Evolutionary conservation across 1,140 invertebrate genomes (phyloP).

Genomic region (Tetramorium parvispinum): DNA sequence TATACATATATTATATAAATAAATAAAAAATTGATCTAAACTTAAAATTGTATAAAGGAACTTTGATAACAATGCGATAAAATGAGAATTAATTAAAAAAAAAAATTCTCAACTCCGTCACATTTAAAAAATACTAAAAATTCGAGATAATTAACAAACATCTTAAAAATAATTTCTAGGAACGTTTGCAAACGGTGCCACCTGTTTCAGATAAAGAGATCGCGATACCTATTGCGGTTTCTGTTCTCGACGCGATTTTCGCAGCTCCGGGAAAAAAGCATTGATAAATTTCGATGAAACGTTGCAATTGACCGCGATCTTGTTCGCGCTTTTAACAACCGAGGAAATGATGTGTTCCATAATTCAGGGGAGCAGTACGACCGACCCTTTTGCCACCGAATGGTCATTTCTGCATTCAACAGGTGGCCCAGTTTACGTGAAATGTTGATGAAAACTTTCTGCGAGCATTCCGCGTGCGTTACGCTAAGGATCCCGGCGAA

Average conservation of each 20-base stretch:
- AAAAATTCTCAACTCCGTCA: not conserved
- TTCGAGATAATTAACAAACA: not conserved
- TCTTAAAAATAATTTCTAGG: conserved; percentile 2
- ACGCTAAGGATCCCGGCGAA: conserved; percentile 39
- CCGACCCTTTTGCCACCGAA: conserved; percentile 73
- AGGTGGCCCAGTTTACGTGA: conserved; percentile 77
- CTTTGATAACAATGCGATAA: conserved; percentile 24
- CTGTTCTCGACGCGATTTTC: not conserved
- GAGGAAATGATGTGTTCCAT: conserved; percentile 75
- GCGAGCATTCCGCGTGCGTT: conserved; percentile 52
- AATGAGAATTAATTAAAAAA: not conserved
- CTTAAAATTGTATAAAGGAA: not conserved
- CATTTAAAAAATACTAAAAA: not conserved
- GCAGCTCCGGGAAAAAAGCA: not conserved
- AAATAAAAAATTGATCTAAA: not conserved
- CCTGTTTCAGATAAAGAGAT: not conserved
- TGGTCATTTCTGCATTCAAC: conserved; percentile 78
- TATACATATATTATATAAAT: not conserved
- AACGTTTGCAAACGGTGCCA: not conserved
- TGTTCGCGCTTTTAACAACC: conserved; percentile 65
- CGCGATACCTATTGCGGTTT: not conserved
- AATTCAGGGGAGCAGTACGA: conserved; percentile 75
- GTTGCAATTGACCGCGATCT: conserved; percentile 47
- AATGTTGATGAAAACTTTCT: conserved; percentile 74
- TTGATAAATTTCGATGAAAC: conserved; percentile 49